phyloP scores from a whole-genome alignment of 2,113 vertebrate genomes.

The Lagenorhynchus albirostris region DNA sequence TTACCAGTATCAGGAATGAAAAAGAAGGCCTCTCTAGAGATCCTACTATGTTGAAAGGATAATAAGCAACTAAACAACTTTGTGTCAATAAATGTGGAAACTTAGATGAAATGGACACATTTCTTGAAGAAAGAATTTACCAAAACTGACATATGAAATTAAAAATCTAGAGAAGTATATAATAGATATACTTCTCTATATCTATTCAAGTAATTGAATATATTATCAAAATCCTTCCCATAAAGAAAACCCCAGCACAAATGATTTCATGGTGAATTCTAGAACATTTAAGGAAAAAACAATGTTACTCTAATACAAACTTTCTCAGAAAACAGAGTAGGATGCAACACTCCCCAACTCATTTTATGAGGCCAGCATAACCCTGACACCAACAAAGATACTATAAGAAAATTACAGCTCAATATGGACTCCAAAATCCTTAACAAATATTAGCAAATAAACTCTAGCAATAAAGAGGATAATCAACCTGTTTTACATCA shows the following conservation, averaged over 20 bases:
- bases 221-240: slow-evolving; percentile 12
- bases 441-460: slow-evolving; percentile 19
- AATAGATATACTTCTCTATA: background rate
- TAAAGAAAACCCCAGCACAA: background rate
- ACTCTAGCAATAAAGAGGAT: background rate
- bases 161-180: background rate
- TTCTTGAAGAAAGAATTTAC: background rate
- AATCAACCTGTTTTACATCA: background rate
- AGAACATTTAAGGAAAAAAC: background rate
- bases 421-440: background rate
- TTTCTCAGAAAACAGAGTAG: background rate
- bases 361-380: background rate
- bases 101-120: background rate
- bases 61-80: background rate
- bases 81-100: background rate
- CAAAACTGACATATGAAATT: background rate
- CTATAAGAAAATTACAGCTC: background rate
- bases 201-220: background rate
- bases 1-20: background rate
- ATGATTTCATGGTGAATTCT: background rate
- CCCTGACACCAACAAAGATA: background rate
- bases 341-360: background rate
- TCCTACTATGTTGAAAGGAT: background rate
- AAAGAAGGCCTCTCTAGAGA: background rate
- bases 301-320: background rate